Evolutionary conservation across 2,113 vertebrate genomes (phyloP).

Genomic region (Ceyx margarethae): DNA sequence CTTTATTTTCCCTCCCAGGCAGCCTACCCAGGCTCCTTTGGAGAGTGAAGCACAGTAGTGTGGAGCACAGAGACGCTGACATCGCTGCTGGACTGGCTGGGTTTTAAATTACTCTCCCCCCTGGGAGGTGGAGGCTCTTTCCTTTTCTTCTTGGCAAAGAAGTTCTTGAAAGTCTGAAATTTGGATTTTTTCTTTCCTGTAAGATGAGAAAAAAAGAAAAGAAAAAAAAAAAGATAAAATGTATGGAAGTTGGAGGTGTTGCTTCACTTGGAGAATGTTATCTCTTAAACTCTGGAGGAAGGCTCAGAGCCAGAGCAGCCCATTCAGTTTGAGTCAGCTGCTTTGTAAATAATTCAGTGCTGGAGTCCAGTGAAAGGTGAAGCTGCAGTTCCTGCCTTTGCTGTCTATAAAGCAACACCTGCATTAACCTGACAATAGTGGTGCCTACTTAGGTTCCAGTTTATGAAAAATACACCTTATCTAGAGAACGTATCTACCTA

Average conservation of each 20-base stretch:
- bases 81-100: conserved; percentile 80
- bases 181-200: conserved; percentile 92
- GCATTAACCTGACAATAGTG: neutral
- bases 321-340: neutral
- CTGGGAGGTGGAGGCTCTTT: conserved; percentile 69
- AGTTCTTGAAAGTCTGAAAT: conserved; percentile 89
- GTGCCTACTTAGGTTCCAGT: neutral
- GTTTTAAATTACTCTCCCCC: conserved; percentile 70
- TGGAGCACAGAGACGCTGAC: conserved; percentile 71
- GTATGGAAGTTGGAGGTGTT: neutral
- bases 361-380: conserved; percentile 34
- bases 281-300: neutral
- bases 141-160: conserved; percentile 91
- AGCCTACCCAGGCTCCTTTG: conserved; percentile 77
- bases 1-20: neutral
- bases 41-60: conserved; percentile 50
- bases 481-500: neutral
- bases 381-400: neutral
- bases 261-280: neutral
- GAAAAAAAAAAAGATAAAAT: neutral
- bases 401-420: neutral
- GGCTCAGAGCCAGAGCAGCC: neutral
- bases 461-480: neutral
- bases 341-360: conserved; percentile 46
- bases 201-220: conserved; percentile 11